Evolutionary conservation across 2,797 vertebrate genomes (phyloP).

Genomic region (Squalus acanthias): DNA sequence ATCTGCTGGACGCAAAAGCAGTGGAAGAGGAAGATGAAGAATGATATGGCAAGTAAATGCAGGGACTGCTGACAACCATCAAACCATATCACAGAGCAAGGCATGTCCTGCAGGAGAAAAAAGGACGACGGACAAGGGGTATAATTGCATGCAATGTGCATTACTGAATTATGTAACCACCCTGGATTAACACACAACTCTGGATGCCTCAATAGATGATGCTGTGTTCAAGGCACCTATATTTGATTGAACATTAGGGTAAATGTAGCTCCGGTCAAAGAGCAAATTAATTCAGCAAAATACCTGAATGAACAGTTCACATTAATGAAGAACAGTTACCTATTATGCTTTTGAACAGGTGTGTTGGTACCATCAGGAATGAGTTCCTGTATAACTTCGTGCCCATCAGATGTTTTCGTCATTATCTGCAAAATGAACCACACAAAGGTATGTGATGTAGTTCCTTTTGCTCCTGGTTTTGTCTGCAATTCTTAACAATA

Average conservation of each 20-base stretch:
- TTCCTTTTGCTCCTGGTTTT: neutral
- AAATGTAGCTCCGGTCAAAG: neutral
- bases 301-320: neutral
- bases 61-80: neutral
- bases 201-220: neutral
- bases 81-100: neutral
- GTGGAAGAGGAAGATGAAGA: neutral
- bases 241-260: neutral
- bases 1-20: neutral
- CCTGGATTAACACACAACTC: neutral
- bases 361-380: neutral
- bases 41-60: neutral
- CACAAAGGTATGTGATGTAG: neutral
- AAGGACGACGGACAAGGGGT: neutral
- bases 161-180: neutral
- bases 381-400: neutral
- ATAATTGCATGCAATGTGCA: neutral
- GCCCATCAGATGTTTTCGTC: neutral
- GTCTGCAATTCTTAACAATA: neutral
- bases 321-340: neutral
- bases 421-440: neutral
- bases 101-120: neutral
- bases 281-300: neutral
- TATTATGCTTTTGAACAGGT: conserved; percentile 19
- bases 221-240: neutral